These are phyloP conservation scores for Pollachius pollachius DNA, from an alignment of 2,113 vertebrate genomes.

Conservation along the genomic window DNA sequence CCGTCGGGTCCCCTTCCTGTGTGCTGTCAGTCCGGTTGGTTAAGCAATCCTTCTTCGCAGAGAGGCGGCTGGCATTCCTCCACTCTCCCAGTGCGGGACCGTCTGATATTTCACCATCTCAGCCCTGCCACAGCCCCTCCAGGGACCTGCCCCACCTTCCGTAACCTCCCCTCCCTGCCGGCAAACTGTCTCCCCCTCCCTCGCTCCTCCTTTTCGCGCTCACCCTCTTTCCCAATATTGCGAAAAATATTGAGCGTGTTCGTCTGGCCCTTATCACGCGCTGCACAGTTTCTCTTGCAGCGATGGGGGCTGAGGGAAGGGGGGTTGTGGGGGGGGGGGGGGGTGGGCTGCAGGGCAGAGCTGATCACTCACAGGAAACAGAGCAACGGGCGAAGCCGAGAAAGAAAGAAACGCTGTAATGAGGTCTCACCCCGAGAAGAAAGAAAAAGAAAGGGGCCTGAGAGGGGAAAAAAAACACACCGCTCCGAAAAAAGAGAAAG, in stretches of 20 bases:
- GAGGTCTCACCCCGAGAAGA: conserved; percentile 38
- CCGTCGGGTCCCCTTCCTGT: too few species aligned
- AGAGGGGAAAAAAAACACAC: not conserved
- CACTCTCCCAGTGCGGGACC: not conserved
- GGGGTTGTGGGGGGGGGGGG: too few species aligned
- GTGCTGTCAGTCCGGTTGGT: too few species aligned
- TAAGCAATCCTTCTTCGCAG: too few species aligned
- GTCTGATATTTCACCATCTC: conserved; percentile 45
- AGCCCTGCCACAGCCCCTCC: conserved; percentile 24
- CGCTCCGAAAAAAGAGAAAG: not conserved
- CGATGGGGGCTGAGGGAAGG: conserved; percentile 48
- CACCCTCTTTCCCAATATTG: conserved; percentile 3
- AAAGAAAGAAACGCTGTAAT: conserved; percentile 23
- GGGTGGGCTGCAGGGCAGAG: conserved; percentile 15
- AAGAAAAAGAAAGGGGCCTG: conserved; percentile 3
- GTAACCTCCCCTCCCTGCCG: not conserved
- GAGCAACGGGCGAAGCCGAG: conserved; percentile 48
- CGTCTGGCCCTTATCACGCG: conserved; percentile 61
- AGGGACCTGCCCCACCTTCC: not conserved
- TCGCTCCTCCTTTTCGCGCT: not conserved
- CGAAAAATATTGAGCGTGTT: conserved; percentile 41
- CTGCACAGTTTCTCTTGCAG: conserved; percentile 67
- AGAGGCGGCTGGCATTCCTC: too few species aligned
- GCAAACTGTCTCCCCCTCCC: too few species aligned
- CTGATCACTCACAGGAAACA: conserved; percentile 48